phyloP scores from a whole-genome alignment of 2,888 invertebrate genomes.

The Sinodicranocentrus sp. region DNA sequence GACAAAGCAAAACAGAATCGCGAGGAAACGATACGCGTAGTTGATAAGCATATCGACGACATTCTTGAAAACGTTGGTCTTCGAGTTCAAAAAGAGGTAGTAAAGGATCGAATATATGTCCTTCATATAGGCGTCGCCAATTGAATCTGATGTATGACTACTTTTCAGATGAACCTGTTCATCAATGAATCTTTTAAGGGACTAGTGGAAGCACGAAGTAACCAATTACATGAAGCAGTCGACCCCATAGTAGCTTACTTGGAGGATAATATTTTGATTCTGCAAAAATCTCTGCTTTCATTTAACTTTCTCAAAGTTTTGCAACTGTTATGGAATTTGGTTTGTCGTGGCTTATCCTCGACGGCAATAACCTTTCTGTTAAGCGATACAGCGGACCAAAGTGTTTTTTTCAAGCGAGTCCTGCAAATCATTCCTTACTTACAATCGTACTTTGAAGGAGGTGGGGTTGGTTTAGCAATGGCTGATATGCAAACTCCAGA shows the following conservation, averaged over 20 bases:
- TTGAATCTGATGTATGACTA: no score
- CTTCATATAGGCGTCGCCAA: no score
- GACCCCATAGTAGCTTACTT: constrained; percentile 70
- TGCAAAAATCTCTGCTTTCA: constrained; percentile 66
- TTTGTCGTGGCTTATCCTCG: constrained; percentile 60
- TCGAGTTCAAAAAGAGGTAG: constrained; percentile 70
- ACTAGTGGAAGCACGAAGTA: neutral
- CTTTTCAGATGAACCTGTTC: constrained; percentile 34
- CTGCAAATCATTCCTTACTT: constrained; percentile 55
- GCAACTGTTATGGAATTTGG: constrained; percentile 71
- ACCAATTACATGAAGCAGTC: constrained; percentile 45
- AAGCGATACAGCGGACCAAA: constrained; percentile 45
- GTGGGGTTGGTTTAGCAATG: constrained; percentile 66
- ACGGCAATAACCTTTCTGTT: constrained; percentile 29
- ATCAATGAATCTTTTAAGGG: constrained; percentile 36
- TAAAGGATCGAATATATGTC: no score
- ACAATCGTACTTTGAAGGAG: constrained; percentile 68
- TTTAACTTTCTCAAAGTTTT: constrained; percentile 71
- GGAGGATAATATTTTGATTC: constrained; percentile 68
- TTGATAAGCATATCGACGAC: constrained; percentile 67
- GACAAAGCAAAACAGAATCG: constrained; percentile 51
- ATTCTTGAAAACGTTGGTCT: constrained; percentile 69
- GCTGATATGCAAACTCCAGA: constrained; percentile 64
- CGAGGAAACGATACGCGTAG: constrained; percentile 48
- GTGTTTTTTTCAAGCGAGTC: constrained; percentile 55